These are phyloP conservation scores for Caerostris darwini DNA, from an alignment of 1,140 invertebrate species.

Conservation along the genomic window DNA sequence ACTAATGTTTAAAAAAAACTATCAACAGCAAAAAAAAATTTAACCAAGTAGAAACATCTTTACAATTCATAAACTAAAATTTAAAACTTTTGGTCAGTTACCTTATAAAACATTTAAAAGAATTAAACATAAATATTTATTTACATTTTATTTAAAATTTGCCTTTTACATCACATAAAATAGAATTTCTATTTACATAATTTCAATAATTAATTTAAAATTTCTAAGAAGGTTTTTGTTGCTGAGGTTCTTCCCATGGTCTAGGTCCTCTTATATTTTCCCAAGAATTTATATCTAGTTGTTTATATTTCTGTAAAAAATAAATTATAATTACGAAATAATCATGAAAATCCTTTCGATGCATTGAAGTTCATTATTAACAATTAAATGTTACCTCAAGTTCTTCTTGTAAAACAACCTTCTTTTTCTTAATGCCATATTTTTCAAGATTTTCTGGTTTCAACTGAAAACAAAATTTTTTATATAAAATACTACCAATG, in stretches of 20 bases:
- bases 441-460: slow-evolving; percentile 56
- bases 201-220: not conserved
- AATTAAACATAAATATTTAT: too few relatives aligned
- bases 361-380: not conserved
- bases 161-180: not conserved
- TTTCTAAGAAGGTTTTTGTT: not conserved
- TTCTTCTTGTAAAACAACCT: slow-evolving; percentile 71
- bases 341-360: not conserved
- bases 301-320: slow-evolving; percentile 73
- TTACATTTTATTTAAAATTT: too few relatives aligned
- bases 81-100: too few relatives aligned
- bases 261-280: slow-evolving; percentile 89
- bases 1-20: too few relatives aligned
- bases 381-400: slow-evolving; percentile 57
- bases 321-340: not conserved
- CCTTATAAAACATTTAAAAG: too few relatives aligned
- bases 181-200: not conserved
- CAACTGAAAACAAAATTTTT: slow-evolving; percentile 39
- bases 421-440: slow-evolving; percentile 61
- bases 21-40: too few relatives aligned
- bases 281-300: slow-evolving; percentile 90
- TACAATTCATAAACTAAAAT: too few relatives aligned
- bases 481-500: not conserved
- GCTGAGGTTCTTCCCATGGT: slow-evolving; percentile 88
- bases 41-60: too few relatives aligned